A percentile compares a stretch with the other conserved stretches of the same genome.
Conservation (phyloP, 2,797 vertebrate genomes). For the Xiphorhynchus erythropygius region DNA sequence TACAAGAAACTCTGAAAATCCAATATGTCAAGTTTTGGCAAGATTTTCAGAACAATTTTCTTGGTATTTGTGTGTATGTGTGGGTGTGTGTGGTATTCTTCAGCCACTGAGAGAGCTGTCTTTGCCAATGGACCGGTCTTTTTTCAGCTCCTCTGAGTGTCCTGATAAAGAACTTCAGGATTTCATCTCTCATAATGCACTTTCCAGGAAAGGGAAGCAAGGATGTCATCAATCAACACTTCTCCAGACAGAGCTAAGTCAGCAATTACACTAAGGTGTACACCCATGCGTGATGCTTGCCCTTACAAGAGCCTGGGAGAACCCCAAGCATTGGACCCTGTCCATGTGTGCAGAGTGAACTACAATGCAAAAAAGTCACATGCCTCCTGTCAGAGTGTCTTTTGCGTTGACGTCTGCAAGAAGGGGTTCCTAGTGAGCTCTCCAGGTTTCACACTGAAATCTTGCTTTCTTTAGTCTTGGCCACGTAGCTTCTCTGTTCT, state of each 20-base stretch:
- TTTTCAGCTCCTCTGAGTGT: background rate
- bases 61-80: background rate
- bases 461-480: background rate
- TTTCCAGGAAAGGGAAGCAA: background rate
- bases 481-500: background rate
- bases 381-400: background rate
- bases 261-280: background rate
- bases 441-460: background rate
- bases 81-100: background rate
- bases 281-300: background rate
- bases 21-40: background rate
- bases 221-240: background rate
- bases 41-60: background rate
- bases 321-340: accelerated
- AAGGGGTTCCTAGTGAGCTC: background rate
- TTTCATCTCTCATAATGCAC: background rate
- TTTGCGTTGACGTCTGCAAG: background rate
- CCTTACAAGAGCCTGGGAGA: background rate
- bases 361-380: background rate
- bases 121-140: background rate
- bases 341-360: background rate
- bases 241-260: background rate
- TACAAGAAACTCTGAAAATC: background rate
- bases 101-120: background rate
- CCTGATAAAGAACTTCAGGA: background rate